Evolutionary conservation across 2,888 invertebrate genomes (phyloP).

Genomic region (Polietes domitor): DNA sequence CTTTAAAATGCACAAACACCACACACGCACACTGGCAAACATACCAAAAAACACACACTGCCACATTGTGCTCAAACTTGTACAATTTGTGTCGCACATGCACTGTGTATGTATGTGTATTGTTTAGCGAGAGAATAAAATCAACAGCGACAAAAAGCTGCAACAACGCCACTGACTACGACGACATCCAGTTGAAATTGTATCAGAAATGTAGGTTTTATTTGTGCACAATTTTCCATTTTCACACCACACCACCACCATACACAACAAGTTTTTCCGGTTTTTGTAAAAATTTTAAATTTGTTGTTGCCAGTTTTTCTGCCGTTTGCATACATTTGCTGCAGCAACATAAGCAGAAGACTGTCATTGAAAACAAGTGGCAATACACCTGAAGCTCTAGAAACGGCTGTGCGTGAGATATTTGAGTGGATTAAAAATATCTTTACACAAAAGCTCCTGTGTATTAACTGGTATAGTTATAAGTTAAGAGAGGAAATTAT

Average conservation of each 20-base stretch:
- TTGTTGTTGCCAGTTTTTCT: background rate
- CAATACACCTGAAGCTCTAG: background rate
- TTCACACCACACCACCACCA: constrained; percentile 47
- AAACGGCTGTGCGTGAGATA: too few species aligned
- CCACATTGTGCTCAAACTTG: constrained; percentile 12
- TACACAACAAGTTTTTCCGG: constrained; percentile 42
- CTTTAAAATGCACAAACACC: constrained; percentile 42
- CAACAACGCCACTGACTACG: background rate
- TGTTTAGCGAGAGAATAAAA: background rate
- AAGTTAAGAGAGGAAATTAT: too few species aligned
- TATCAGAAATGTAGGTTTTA: constrained; percentile 9
- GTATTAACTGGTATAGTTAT: too few species aligned
- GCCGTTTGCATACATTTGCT: background rate
- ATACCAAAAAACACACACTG: background rate
- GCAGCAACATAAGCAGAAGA: background rate
- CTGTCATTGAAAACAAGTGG: background rate
- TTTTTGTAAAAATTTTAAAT: constrained; percentile 9
- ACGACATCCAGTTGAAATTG: constrained; percentile 8
- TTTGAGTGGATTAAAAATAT: too few species aligned
- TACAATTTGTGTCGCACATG: background rate
- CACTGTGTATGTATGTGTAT: background rate
- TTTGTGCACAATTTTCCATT: constrained; percentile 45
- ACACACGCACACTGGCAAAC: constrained; percentile 8
- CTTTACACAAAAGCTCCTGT: too few species aligned
- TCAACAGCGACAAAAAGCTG: background rate